phyloP scores from a whole-genome alignment of 2,797 vertebrate species.

The Tragopan temminckii region DNA sequence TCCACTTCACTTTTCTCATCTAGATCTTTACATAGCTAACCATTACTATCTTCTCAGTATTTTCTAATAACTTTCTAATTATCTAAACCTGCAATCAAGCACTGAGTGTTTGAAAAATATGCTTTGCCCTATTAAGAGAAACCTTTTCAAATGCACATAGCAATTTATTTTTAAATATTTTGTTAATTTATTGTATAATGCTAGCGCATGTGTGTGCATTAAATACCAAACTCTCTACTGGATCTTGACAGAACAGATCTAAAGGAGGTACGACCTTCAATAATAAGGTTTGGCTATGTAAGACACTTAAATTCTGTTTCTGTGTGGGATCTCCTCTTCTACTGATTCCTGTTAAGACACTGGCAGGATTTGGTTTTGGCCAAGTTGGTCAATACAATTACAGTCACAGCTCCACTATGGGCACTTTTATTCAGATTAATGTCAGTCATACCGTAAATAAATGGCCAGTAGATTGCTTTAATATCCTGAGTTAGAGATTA shows the following conservation, averaged over 20 bases:
- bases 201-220: background rate
- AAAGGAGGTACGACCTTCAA: background rate
- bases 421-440: background rate
- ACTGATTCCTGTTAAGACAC: background rate
- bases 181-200: background rate
- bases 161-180: slow-evolving; percentile 9
- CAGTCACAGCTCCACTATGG: background rate
- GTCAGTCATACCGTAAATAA: background rate
- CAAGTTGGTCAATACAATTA: background rate
- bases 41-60: background rate
- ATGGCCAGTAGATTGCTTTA: background rate
- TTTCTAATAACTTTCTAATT: slow-evolving; percentile 14
- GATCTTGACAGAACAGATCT: background rate
- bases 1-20: background rate
- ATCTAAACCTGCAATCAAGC: slow-evolving; percentile 27
- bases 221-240: background rate
- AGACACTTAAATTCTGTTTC: background rate
- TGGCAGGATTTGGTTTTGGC: slow-evolving; percentile 4
- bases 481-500: background rate
- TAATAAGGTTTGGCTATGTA: background rate
- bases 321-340: background rate
- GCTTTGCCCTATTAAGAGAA: background rate
- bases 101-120: background rate
- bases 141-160: background rate
- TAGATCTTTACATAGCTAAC: background rate